Evolutionary conservation across 1,140 invertebrate genomes (phyloP).

Genomic region (Plutomurus gul): DNA sequence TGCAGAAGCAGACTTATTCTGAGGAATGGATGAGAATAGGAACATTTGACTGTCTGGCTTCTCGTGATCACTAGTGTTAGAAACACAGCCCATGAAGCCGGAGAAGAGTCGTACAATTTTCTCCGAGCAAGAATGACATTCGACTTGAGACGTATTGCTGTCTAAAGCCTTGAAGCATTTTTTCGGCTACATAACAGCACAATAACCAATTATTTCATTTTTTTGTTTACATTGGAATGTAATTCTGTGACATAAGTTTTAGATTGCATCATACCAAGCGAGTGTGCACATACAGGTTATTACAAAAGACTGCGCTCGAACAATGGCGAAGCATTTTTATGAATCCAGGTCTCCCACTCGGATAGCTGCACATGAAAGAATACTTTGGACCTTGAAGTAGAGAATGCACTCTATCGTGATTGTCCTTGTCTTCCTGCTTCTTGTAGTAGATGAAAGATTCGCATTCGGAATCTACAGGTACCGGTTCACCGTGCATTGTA

Average conservation of each 20-base stretch:
- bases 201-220: background rate
- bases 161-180: background rate
- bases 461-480: background rate
- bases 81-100: background rate
- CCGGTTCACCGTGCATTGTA: background rate
- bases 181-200: background rate
- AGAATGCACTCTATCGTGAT: background rate
- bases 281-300: background rate
- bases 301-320: constrained; percentile 30
- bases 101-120: background rate
- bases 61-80: background rate
- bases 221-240: background rate
- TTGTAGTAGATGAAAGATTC: background rate
- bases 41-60: constrained; percentile 9
- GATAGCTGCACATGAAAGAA: background rate
- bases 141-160: background rate
- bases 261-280: constrained; percentile 13
- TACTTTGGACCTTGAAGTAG: background rate
- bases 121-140: background rate
- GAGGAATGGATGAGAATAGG: constrained; percentile 26
- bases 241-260: background rate
- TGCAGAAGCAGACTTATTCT: background rate
- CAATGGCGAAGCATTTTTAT: constrained; percentile 17
- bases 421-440: background rate
- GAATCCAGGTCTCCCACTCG: background rate